phyloP scores from a whole-genome alignment of 2,888 invertebrate genomes.

The Gastracanthus pulcherrimus region DNA sequence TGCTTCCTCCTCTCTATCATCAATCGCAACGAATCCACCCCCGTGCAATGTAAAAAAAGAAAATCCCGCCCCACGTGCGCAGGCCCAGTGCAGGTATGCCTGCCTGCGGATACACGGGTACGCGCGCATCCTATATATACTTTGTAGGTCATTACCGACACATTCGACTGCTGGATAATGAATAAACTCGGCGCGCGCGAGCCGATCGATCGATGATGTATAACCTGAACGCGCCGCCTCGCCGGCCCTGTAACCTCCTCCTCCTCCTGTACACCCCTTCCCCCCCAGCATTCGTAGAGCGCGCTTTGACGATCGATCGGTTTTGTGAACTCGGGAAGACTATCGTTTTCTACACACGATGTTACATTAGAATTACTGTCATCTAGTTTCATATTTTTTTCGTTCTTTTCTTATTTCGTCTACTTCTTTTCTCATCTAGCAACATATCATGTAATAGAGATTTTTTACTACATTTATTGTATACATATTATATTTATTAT shows the following conservation, averaged over 20 bases:
- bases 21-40: slow-evolving; percentile 6
- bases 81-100: too few species aligned
- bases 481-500: not conserved
- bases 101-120: slow-evolving; percentile 36
- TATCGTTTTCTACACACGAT: not conserved
- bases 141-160: slow-evolving; percentile 70
- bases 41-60: too few species aligned
- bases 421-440: not conserved
- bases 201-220: slow-evolving; percentile 68
- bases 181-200: slow-evolving; percentile 66
- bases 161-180: slow-evolving; percentile 64
- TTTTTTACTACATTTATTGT: not conserved
- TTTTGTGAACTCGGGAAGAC: slow-evolving; percentile 11
- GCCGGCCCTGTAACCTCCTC: not conserved
- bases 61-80: too few species aligned
- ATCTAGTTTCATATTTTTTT: not conserved
- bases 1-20: slow-evolving; percentile 29
- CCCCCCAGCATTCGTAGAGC: not conserved
- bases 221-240: not conserved
- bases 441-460: not conserved
- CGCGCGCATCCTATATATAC: slow-evolving; percentile 59
- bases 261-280: not conserved
- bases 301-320: slow-evolving; percentile 35
- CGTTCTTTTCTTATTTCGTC: not conserved
- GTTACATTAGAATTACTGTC: not conserved